phyloP scores from a whole-genome alignment of 2,113 vertebrate genomes.

The Alethe diademata region DNA sequence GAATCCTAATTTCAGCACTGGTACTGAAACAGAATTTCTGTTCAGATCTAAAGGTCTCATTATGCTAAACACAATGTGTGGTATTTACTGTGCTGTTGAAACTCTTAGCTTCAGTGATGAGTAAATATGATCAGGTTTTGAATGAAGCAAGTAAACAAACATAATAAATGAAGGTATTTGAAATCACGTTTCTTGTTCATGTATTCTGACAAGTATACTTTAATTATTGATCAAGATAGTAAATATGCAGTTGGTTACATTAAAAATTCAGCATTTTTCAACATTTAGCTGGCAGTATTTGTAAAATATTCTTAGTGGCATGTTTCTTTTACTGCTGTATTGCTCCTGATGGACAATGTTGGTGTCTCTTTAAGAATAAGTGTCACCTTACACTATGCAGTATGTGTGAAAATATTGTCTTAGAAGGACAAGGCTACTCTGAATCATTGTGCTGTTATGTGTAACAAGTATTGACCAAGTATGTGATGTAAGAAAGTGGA shows the following conservation, averaged over 20 bases:
- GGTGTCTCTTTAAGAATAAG: background rate
- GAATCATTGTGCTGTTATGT: background rate
- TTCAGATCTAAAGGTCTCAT: background rate
- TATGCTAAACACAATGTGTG: background rate
- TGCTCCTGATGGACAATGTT: background rate
- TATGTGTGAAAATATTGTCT: background rate
- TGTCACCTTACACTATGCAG: background rate
- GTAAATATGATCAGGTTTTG: slow-evolving; percentile 18
- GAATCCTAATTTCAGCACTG: background rate
- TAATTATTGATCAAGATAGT: slow-evolving; percentile 24
- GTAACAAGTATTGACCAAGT: background rate
- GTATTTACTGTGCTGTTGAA: slow-evolving; percentile 20
- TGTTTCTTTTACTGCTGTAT: background rate
- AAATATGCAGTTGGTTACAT: background rate
- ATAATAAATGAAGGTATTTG: background rate
- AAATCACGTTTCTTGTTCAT: background rate
- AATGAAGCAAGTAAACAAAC: slow-evolving; percentile 32
- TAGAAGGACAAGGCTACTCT: background rate
- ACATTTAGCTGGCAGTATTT: background rate
- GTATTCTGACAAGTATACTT: background rate
- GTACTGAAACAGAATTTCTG: background rate
- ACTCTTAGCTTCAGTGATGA: slow-evolving; percentile 18
- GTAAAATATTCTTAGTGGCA: background rate
- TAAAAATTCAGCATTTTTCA: slow-evolving; percentile 14
- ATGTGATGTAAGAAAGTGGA: rapidly evolving